Base-by-base conservation (phyloP, 2,888 invertebrate species). In the Lasius fuliginosus region DNA sequence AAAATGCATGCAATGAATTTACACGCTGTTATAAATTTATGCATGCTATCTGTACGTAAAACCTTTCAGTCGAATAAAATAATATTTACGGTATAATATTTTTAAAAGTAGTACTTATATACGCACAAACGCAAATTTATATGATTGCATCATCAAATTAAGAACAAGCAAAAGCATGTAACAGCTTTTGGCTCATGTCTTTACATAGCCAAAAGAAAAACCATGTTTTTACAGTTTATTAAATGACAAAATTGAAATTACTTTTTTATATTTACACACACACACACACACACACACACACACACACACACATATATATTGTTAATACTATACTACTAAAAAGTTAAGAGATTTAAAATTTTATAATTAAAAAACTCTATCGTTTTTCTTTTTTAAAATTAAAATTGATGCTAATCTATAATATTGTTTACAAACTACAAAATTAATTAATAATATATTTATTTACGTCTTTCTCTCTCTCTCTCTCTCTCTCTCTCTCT, bases 21-120 rank as follows among this genome's bases (percentile, higher is more conserved):
- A 53, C 53, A 53, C n/a, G 53, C 8, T n/a, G 53, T 53, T 2
- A 53, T 53, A 3, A 33, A 46, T 46, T 62, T n/a, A 5, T 62
- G 62, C 62, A 11, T 23, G 42, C 30, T 53, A 53, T 62, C 6
- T 30, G 46, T 33, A 36, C 18, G 15, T 36, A 15, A 75, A 76
- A 76, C 64, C 64, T 49, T 64, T 76, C 8, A 36, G n/a, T 64
- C 23, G 11, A 36, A 33, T 36, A 49, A 60, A 65, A 49, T 76
- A 76, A 76, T 75, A 75, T 76, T 76, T 64, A 76, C 23, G 23
- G 23, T 27, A 23, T 49, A 75, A 75, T 49, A 53, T 23, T 64
- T 76, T 76, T 36, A 49, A 23, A 76, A 49, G 11, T 46, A n/a
- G 9, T 36, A 33, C 23, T 65, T 76, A 76, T 23, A 23, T 23